phyloP scores from a whole-genome alignment of 2,888 invertebrate species.

The Drosophila anceps region DNA sequence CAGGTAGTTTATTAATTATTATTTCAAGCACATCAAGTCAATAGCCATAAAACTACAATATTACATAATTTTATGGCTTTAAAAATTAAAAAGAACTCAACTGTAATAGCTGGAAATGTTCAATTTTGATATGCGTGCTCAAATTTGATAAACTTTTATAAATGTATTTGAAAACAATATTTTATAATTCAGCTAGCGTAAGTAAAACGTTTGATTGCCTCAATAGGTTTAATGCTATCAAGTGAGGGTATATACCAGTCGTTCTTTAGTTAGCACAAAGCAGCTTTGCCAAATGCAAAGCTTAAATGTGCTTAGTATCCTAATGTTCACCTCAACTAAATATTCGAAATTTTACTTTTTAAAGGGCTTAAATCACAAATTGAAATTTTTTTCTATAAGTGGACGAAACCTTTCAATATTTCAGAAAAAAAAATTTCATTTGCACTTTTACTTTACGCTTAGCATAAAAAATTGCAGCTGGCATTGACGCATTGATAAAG shows the following conservation, averaged over 20 bases:
- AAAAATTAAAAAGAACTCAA: background rate
- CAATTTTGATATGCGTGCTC: background rate
- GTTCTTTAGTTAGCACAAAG: background rate
- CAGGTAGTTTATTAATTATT: background rate
- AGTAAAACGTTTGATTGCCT: no score
- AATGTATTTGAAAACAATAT: background rate
- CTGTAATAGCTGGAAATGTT: background rate
- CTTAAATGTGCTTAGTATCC: background rate
- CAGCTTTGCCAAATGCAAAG: no score
- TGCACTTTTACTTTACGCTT: background rate
- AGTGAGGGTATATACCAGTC: background rate
- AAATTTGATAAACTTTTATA: background rate
- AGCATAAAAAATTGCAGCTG: slow-evolving; percentile 2
- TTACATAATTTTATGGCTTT: background rate
- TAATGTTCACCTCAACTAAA: background rate
- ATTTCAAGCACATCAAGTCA: background rate
- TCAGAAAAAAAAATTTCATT: slow-evolving; percentile 6
- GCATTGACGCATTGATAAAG: background rate
- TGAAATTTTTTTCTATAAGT: background rate
- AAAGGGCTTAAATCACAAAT: background rate
- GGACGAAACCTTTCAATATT: slow-evolving; percentile 5
- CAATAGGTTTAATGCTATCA: background rate
- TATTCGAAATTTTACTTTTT: background rate
- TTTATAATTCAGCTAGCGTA: background rate
- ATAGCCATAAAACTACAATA: background rate